Evolutionary conservation across 1,140 invertebrate species (phyloP).

Genomic region (Andrena cerasifolii): DNA sequence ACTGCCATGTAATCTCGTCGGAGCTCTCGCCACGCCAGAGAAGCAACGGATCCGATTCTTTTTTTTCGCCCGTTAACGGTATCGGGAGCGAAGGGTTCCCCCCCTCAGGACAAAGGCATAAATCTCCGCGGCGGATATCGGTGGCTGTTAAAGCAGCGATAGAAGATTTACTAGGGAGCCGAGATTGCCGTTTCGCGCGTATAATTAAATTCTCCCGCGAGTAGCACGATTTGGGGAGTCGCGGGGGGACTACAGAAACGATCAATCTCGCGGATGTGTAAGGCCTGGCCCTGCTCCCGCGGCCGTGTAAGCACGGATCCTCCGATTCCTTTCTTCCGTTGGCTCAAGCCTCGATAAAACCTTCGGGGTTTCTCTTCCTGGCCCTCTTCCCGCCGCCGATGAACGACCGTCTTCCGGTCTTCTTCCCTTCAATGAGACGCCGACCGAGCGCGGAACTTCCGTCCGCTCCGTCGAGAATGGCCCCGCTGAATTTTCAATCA

Average conservation of each 20-base stretch:
- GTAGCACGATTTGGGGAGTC: conserved; percentile 56
- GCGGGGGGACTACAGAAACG: background rate
- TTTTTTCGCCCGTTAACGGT: background rate
- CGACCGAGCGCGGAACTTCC: conserved; percentile 26
- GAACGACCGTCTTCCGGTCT: conserved; percentile 32
- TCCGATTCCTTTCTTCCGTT: conserved; percentile 6
- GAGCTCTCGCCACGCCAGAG: too few species aligned
- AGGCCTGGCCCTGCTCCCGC: background rate
- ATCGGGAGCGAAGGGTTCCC: background rate
- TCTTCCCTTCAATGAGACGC: conserved; percentile 45
- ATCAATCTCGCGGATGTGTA: conserved; percentile 53
- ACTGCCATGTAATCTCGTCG: too few species aligned
- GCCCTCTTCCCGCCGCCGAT: conserved; percentile 15
- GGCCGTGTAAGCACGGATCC: conserved; percentile 15
- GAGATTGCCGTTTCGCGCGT: conserved; percentile 6
- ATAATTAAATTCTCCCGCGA: conserved; percentile 63
- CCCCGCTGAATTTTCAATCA: background rate
- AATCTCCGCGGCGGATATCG: background rate
- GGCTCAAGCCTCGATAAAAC: conserved; percentile 23
- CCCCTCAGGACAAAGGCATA: background rate
- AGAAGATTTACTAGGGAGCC: conserved; percentile 19
- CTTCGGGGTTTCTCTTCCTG: background rate
- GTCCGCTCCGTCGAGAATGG: background rate
- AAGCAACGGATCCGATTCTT: too few species aligned
- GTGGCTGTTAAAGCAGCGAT: conserved; percentile 12